These are phyloP conservation scores for Malurus leucopterus DNA, from an alignment of 2,797 vertebrate species.

Conservation along the genomic window DNA sequence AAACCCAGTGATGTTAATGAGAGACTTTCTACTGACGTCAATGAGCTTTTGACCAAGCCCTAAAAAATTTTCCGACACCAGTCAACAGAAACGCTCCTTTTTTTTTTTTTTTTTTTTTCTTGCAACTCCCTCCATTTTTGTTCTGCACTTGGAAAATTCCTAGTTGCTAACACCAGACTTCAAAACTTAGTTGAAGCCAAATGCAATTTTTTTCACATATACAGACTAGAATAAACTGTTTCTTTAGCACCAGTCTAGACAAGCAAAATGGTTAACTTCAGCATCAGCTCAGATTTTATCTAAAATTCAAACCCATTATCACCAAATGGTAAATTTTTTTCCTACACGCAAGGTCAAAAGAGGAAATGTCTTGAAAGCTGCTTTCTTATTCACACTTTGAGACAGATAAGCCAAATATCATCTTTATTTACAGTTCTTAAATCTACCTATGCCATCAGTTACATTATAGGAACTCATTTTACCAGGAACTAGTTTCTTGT, in stretches of 20 bases:
- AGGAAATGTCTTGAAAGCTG: neutral
- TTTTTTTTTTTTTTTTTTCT: neutral
- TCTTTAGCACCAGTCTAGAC: neutral
- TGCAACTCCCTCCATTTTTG: neutral
- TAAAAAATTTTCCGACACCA: neutral
- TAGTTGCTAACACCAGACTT: neutral
- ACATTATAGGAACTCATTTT: neutral
- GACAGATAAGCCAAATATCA: neutral
- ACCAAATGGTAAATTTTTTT: neutral
- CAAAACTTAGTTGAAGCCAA: neutral
- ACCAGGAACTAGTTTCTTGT: neutral
- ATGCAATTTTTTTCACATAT: neutral
- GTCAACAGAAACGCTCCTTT: neutral
- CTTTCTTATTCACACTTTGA: slow-evolving; percentile 3
- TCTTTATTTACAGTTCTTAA: slow-evolving; percentile 5
- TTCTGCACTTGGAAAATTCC: neutral
- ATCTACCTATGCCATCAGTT: neutral
- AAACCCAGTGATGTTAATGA: slow-evolving; percentile 54
- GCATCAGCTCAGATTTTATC: neutral
- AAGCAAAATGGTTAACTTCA: neutral
- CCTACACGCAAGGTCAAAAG: neutral
- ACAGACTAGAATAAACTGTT: neutral
- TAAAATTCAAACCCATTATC: neutral
- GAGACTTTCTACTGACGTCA: slow-evolving; percentile 60
- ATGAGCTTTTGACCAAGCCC: slow-evolving; percentile 52